Evolutionary conservation across 2,113 vertebrate species (phyloP).

Genomic region (Spea multiplicata): DNA sequence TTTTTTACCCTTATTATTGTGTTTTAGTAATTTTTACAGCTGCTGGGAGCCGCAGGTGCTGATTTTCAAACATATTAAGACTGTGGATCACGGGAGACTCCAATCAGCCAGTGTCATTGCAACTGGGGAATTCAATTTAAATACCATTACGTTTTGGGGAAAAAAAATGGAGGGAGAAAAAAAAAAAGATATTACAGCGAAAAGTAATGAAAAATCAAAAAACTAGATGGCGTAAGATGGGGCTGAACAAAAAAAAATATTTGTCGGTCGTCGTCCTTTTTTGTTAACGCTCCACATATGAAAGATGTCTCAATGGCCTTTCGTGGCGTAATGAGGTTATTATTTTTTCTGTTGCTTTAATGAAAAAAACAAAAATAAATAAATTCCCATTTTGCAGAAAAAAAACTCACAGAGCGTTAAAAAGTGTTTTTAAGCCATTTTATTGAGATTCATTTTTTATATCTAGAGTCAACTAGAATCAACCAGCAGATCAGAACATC

Average conservation of each 20-base stretch:
- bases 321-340: no score
- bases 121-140: constrained; percentile 42
- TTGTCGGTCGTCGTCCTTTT: not conserved
- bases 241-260: not conserved
- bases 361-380: no score
- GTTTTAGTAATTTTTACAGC: constrained; percentile 20
- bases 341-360: no score
- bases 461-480: no score
- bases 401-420: no score
- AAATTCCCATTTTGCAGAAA: no score
- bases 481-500: no score
- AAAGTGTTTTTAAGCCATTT: no score
- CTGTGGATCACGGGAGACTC: not conserved
- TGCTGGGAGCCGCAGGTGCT: constrained; percentile 34
- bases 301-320: no score
- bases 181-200: constrained; percentile 24
- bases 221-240: not conserved
- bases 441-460: no score
- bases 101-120: constrained; percentile 19
- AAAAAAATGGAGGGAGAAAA: not conserved
- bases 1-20: constrained; percentile 27
- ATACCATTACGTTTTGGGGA: constrained; percentile 35
- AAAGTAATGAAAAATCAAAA: constrained; percentile 30
- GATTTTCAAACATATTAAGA: constrained; percentile 36
- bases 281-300: no score